A percentile compares a stretch with the other conserved stretches of the same genome.
Evolutionary conservation across 2,888 invertebrate genomes (phyloP).

Genomic region (Drosophila testacea): DNA sequence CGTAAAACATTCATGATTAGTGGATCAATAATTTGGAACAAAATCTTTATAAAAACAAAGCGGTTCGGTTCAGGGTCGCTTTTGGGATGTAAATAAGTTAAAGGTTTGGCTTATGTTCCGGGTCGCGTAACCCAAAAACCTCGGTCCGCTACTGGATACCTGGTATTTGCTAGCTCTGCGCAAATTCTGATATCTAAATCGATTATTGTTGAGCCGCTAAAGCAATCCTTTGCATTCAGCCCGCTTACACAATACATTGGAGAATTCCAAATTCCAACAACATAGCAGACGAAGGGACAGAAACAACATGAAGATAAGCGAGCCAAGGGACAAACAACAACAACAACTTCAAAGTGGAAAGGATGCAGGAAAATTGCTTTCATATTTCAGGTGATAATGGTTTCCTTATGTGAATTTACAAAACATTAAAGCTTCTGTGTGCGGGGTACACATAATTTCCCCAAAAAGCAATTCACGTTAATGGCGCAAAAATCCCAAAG

Average conservation of each 20-base stretch:
- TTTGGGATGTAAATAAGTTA: too few relatives aligned
- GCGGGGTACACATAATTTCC: conserved; percentile 81
- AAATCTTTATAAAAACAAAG: too few relatives aligned
- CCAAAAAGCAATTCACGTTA: conserved; percentile 83
- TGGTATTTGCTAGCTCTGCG: not conserved
- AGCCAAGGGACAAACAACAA: conserved; percentile 32
- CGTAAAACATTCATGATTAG: too few relatives aligned
- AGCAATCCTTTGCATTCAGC: not conserved
- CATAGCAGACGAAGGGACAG: conserved; percentile 3
- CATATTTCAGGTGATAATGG: conserved; percentile 84
- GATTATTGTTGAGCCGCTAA: conserved; percentile 13
- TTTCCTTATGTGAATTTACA: conserved; percentile 84
- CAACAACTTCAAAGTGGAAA: conserved; percentile 46
- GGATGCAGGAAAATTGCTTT: conserved; percentile 80
- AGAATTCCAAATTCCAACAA: conserved; percentile 8
- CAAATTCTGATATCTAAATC: conserved; percentile 1
- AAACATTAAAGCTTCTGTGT: conserved; percentile 80
- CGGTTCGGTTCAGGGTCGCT: too few relatives aligned
- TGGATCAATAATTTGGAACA: too few relatives aligned
- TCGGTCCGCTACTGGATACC: too few relatives aligned
- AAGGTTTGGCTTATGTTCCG: too few relatives aligned
- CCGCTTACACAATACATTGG: conserved; percentile 9
- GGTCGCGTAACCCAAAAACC: too few relatives aligned
- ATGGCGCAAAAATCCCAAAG: conserved; percentile 81
- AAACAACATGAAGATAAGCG: conserved; percentile 44